Percentiles rank a stretch among this genome's conserved stretches.
Evolutionary conservation across 1,140 invertebrate species (phyloP).

Genomic region (Tetramorium simillimum): DNA sequence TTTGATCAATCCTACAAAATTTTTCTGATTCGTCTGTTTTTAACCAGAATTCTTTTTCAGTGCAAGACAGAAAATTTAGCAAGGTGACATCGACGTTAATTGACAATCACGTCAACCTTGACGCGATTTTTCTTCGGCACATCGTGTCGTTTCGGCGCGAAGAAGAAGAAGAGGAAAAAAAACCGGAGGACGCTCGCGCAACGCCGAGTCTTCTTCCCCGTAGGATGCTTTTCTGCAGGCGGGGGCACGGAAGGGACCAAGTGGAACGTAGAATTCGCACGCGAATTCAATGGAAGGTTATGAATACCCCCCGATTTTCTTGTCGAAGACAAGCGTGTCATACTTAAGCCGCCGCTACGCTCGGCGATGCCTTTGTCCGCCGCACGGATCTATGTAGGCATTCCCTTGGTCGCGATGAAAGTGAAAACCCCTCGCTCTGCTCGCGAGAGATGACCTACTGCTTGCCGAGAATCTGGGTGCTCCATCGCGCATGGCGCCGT

Average conservation of each 20-base stretch:
- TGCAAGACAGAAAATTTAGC: neutral
- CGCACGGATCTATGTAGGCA: slow-evolving; percentile 69
- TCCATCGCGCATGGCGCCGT: slow-evolving; percentile 64
- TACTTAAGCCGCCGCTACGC: slow-evolving; percentile 56
- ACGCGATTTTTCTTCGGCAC: neutral
- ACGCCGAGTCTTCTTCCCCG: neutral
- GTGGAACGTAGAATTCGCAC: slow-evolving; percentile 79
- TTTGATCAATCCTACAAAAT: too few species aligned
- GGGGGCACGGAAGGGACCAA: slow-evolving; percentile 73
- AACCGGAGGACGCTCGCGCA: slow-evolving; percentile 10
- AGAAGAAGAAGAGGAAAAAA: neutral
- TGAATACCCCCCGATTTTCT: slow-evolving; percentile 75
- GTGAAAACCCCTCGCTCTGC: slow-evolving; percentile 82
- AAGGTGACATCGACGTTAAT: neutral
- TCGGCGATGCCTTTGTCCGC: slow-evolving; percentile 68
- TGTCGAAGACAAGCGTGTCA: slow-evolving; percentile 74
- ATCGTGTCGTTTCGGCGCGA: neutral
- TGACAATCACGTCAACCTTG: neutral
- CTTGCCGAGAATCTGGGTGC: slow-evolving; percentile 84
- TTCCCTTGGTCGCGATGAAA: slow-evolving; percentile 82
- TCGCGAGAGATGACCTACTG: slow-evolving; percentile 83
- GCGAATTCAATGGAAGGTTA: slow-evolving; percentile 80
- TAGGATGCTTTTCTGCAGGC: neutral
- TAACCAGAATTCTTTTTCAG: too few species aligned
- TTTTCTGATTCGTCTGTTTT: too few species aligned